phyloP scores from a whole-genome alignment of 1,140 invertebrate species.

The Trypoxylus dichotomus region DNA sequence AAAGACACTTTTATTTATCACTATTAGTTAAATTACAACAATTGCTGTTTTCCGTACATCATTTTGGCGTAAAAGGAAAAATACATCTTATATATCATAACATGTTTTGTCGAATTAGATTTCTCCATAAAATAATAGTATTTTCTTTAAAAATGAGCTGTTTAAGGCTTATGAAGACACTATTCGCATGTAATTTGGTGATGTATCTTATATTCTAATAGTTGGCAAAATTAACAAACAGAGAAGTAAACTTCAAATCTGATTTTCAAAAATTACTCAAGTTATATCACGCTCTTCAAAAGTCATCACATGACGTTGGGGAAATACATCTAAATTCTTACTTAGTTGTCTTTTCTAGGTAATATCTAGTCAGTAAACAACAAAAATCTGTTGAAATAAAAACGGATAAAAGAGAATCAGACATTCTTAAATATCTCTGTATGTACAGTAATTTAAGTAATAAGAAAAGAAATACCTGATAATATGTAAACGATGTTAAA shows the following conservation, averaged over 20 bases:
- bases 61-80: too few relatives aligned
- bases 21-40: too few relatives aligned
- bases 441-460: neutral
- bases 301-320: neutral
- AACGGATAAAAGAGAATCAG: neutral
- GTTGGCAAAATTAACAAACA: neutral
- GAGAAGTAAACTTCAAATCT: neutral
- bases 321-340: neutral
- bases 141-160: too few relatives aligned
- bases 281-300: neutral
- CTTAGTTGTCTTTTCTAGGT: neutral
- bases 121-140: too few relatives aligned
- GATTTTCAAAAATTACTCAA: neutral
- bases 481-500: neutral
- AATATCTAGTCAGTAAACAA: neutral
- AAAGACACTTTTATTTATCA: too few relatives aligned
- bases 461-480: neutral
- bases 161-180: too few relatives aligned
- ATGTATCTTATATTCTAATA: neutral
- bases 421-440: neutral
- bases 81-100: too few relatives aligned
- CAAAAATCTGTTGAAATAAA: neutral
- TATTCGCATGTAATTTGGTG: too few relatives aligned
- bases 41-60: too few relatives aligned
- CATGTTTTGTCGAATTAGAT: too few relatives aligned